Evolutionary conservation across 2,888 invertebrate species (phyloP), one percentile per base, ranked within the genome.

Genomic region (Agonopterix subpropinquella): DNA sequence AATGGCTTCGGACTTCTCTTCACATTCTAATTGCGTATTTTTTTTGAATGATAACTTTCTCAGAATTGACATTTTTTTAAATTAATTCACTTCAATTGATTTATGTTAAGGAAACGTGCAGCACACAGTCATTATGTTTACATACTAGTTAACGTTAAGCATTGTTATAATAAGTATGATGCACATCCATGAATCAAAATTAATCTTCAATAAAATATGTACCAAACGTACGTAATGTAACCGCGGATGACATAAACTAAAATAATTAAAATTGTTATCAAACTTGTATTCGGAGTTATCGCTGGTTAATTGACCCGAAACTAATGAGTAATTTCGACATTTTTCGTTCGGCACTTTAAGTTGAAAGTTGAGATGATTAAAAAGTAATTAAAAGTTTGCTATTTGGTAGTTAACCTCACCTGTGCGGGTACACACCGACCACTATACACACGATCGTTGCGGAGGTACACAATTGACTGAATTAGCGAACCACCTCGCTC

Each of bases 391-490:
- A 58, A 58, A 54, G 51, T 52, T 56, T 59, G 0, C 28, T 28
- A 28, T 28, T 55, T 57, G 57, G 53, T 4, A 39, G 39, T n/a
- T n/a, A 58, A 55, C 28, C 61, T 61, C 55, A 73, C 79, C 78
- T 70, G 62, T 60, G 61, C 55, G 73, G 78, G 64, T 77, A 80
- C 79, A 77, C 69, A 61, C 60, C 61, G 62, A 42, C 11, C 51
- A 55, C 54, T 47, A 56, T 59, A 62, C 65, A 65, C 71, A 62
- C 73, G 66, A 52, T 54, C 70, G 68, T 57, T 53, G 55, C 68
- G 73, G 57, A 69, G 67, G 67, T 64, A 56, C 65, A 71, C 65
- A 64, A 70, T 60, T 64, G 67, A 79, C 73, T 75, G 74, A 71
- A 61, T 63, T 62, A 59, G 56, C 56, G 56, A 49, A 50, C 48